Base-by-base conservation (phyloP, 30 jellyfish, hydroid and myxozoan genomes). In the Kudoa iwatai region DNA sequence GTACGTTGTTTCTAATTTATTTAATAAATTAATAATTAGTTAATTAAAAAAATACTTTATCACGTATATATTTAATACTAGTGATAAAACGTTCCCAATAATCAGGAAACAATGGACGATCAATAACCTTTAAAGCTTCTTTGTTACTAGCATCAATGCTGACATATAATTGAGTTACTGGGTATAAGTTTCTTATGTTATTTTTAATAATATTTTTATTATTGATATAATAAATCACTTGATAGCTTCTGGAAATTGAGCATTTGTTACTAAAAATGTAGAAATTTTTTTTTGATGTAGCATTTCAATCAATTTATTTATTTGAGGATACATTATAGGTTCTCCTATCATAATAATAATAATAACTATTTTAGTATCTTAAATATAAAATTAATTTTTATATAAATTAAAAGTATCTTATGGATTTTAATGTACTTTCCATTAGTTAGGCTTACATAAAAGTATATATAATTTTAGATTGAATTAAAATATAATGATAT, bases 91-190 rank as follows among this genome's bases (percentile, higher is more conserved):
- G 49, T 31, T 50, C 84, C 98, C 98, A 79, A 45, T 21, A 79
- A 53, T 79, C 98, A 42, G 86, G 21, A 32, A 79, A 79, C 16
- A 79, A 53, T 2, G 98, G 98, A 22, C 98, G 53, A 43, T 79
- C 98, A 34, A 79, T 64, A 39, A 52, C 47, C 63, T 64, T 79
- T 44, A 79, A 47, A 24, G 74, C 50, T 15, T 79, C 98, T 36
- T 52, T 57, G 33, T 84, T 65, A 24, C 88, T 55, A n/a, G 98
- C 98, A 39, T 79, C 98, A 20, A 79, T 84, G 38, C 98, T 79
- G 34, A 79, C 98, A 30, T 79, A 79, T 13, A 79, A 65, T 41
- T 79, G 98, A 1, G 98, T 79, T 34, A 64, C 90, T 10, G 98
- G 98, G 30, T 53, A 48, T 25, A 79, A 45, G 18, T 38, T 40